Evolutionary conservation across 2,888 invertebrate genomes (phyloP).

Genomic region (Amblyteles armatorius): DNA sequence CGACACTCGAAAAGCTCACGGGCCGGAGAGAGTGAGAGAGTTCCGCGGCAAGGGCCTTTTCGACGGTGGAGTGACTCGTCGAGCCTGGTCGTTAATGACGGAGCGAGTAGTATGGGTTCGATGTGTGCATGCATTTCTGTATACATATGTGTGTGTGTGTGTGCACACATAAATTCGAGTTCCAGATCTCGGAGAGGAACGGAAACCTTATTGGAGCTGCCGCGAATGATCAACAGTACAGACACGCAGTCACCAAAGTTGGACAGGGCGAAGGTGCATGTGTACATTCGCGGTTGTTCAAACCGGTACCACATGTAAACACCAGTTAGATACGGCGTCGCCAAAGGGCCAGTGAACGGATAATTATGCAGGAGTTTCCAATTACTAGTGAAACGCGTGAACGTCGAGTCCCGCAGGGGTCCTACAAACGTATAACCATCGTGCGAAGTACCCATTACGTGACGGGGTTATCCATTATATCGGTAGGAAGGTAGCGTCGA

Average conservation of each 20-base stretch:
- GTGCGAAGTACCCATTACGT: not conserved
- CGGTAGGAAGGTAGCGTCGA: not conserved
- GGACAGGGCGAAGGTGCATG: conserved; percentile 71
- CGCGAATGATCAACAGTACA: conserved; percentile 32
- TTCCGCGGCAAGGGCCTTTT: conserved; percentile 31
- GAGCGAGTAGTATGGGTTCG: conserved; percentile 33
- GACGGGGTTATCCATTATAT: not conserved
- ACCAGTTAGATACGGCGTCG: conserved; percentile 3
- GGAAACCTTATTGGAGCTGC: conserved; percentile 53
- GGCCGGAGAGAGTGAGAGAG: conserved; percentile 39
- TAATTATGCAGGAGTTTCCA: conserved; percentile 80
- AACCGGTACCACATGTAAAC: conserved; percentile 1
- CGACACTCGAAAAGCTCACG: conserved; percentile 67
- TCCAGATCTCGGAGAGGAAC: conserved; percentile 39
- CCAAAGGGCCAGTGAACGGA: conserved; percentile 64
- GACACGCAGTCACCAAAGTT: conserved; percentile 47
- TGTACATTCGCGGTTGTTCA: conserved; percentile 38
- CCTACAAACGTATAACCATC: not conserved
- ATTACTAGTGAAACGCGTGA: conserved; percentile 73
- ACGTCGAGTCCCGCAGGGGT: conserved; percentile 39
- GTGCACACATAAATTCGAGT: conserved; percentile 28
- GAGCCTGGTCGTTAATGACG: conserved; percentile 69
- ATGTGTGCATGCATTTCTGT: conserved; percentile 1
- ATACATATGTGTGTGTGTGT: not conserved
- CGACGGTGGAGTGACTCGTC: conserved; percentile 55